Evolutionary conservation across 2,797 vertebrate species (phyloP).

Genomic region (Psittacula echo): DNA sequence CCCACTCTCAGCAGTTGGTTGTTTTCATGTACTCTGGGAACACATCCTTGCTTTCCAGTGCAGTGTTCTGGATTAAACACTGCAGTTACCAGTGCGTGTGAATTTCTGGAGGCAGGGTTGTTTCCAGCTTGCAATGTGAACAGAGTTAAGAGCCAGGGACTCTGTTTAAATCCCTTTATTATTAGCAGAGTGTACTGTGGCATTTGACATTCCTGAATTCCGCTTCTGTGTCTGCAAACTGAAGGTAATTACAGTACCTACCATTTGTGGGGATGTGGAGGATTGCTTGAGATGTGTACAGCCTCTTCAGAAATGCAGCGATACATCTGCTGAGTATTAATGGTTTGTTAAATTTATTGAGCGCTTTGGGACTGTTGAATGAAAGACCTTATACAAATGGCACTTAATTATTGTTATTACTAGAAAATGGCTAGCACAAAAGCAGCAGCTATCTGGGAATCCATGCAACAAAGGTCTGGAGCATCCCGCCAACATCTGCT

Average conservation of each 20-base stretch:
- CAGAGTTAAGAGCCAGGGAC: not conserved
- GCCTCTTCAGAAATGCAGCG: not conserved
- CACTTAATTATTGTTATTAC: conserved; percentile 51
- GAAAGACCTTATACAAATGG: conserved; percentile 25
- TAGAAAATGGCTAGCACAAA: conserved; percentile 16
- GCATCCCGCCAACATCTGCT: conserved; percentile 28
- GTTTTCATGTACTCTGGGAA: not conserved
- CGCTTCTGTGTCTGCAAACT: not conserved
- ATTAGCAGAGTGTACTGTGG: not conserved
- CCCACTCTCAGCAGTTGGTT: not conserved
- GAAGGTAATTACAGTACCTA: not conserved
- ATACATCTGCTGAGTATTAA: conserved; percentile 33
- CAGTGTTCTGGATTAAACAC: not conserved
- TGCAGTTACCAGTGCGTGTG: not conserved
- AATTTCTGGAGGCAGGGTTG: conserved; percentile 4
- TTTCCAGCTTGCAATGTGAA: not conserved
- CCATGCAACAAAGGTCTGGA: conserved; percentile 12
- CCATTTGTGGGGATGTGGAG: not conserved
- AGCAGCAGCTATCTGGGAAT: conserved; percentile 52
- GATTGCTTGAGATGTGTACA: not conserved
- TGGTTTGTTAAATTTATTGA: conserved; percentile 37
- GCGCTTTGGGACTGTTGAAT: not conserved
- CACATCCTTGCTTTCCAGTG: not conserved
- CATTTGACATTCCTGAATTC: not conserved
- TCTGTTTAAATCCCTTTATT: not conserved